Percentiles rank a stretch among this genome's conserved stretches.
These are phyloP conservation scores for Drosophila nikananu DNA, from an alignment of 1,140 invertebrate genomes.

Conservation along the genomic window DNA sequence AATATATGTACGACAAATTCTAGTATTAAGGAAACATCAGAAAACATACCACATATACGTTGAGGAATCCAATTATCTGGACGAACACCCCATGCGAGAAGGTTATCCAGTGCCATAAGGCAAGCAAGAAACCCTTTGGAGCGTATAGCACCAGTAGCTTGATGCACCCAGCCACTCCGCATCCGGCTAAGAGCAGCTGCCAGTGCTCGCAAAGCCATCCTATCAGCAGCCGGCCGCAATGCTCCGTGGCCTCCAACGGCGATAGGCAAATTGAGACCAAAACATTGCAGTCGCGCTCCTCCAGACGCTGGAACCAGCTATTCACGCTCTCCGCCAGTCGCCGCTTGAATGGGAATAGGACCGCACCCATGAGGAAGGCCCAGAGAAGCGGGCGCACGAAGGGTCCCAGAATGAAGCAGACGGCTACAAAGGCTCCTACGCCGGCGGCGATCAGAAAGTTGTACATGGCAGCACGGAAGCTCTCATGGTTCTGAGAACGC, in stretches of 20 bases:
- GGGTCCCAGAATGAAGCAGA: constrained; percentile 90
- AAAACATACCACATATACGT: constrained; percentile 85
- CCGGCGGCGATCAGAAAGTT: constrained; percentile 92
- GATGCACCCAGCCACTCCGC: constrained; percentile 66
- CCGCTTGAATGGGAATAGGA: constrained; percentile 94
- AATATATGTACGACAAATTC: not conserved
- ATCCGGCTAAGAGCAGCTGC: constrained; percentile 86
- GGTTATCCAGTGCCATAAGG: constrained; percentile 85
- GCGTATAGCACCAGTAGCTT: constrained; percentile 86
- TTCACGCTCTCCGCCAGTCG: constrained; percentile 88
- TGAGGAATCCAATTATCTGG: constrained; percentile 86
- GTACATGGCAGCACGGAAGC: constrained; percentile 93
- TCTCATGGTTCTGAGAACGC: constrained; percentile 81
- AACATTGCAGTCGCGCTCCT: constrained; percentile 87
- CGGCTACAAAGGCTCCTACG: constrained; percentile 92
- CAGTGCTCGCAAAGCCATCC: constrained; percentile 86
- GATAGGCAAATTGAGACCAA: constrained; percentile 89
- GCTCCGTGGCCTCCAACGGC: constrained; percentile 90
- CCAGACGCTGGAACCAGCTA: constrained; percentile 89
- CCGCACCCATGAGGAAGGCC: constrained; percentile 96
- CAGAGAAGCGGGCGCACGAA: constrained; percentile 97
- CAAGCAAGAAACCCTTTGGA: constrained; percentile 86
- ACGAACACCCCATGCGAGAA: constrained; percentile 83
- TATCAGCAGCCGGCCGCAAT: constrained; percentile 89
- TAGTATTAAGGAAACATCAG: not conserved